Percentiles rank a stretch among this genome's conserved stretches.
Evolutionary conservation across 1,140 invertebrate genomes (phyloP).

Genomic region (Caenorhabditis inopinata): DNA sequence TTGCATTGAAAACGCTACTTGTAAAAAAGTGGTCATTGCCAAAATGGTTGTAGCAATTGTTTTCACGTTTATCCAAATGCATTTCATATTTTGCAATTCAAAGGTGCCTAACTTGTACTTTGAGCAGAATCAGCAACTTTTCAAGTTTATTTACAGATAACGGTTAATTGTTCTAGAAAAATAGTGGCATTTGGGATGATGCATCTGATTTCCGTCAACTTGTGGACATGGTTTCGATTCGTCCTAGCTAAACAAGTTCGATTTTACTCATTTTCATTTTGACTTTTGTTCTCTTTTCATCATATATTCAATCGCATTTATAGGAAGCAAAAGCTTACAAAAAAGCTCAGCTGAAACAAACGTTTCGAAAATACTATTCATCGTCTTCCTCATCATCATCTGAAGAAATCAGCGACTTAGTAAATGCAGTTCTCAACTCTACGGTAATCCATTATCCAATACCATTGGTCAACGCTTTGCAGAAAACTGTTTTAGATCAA

Average conservation of each 20-base stretch:
- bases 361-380: not conserved
- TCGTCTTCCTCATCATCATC: not conserved
- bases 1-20: conserved; percentile 49
- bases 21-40: conserved; percentile 35
- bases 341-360: conserved; percentile 11
- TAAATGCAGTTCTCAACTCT: not conserved
- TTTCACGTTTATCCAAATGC: conserved; percentile 66
- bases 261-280: not conserved
- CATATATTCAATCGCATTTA: no score
- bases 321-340: conserved; percentile 38
- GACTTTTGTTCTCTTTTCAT: no score
- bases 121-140: not conserved
- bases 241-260: conserved; percentile 40
- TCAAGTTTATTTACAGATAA: conserved; percentile 3
- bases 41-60: conserved; percentile 57
- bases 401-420: not conserved
- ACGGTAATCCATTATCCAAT: not conserved
- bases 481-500: not conserved
- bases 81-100: conserved; percentile 66
- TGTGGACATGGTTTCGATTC: conserved; percentile 45
- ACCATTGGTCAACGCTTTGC: not conserved
- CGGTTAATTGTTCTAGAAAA: not conserved
- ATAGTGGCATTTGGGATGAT: conserved; percentile 63
- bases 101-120: conserved; percentile 47
- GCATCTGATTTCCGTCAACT: conserved; percentile 63